These are phyloP conservation scores for Agrilus cyanescens DNA, from an alignment of 2,888 invertebrate species.

Conservation along the genomic window DNA sequence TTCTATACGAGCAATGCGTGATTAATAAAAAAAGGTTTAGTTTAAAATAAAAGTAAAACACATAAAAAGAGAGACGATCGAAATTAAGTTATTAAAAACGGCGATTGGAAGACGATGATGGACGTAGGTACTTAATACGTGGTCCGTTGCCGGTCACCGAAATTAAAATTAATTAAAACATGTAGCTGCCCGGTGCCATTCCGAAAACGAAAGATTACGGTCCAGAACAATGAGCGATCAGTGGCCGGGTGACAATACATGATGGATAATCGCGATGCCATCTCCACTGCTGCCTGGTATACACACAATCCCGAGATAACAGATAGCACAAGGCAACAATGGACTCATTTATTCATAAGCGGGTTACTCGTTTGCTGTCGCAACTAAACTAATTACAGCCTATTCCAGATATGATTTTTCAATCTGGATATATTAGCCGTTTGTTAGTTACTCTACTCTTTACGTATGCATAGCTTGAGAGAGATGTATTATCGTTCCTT, in stretches of 20 bases:
- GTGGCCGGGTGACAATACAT: constrained; percentile 36
- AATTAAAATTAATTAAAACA: constrained; percentile 34
- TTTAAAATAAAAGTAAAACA: too few species aligned
- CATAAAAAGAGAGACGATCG: too few species aligned
- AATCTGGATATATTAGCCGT: constrained; percentile 19
- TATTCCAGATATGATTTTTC: constrained; percentile 24
- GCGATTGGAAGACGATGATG: too few species aligned
- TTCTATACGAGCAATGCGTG: too few species aligned
- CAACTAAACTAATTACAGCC: constrained; percentile 31
- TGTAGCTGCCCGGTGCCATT: constrained; percentile 28
- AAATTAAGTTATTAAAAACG: too few species aligned
- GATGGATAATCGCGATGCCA: constrained; percentile 35
- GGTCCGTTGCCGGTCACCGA: constrained; percentile 22
- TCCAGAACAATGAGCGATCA: constrained; percentile 36
- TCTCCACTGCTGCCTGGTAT: constrained; percentile 28
- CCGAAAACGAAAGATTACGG: constrained; percentile 28
- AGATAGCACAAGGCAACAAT: constrained; percentile 28
- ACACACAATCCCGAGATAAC: constrained; percentile 21
- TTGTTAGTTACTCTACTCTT: constrained; percentile 11
- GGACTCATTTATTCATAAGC: constrained; percentile 36
- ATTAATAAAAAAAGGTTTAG: too few species aligned
- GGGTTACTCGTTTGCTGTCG: constrained; percentile 31
- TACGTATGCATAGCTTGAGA: constrained; percentile 11
- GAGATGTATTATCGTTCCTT: not conserved
- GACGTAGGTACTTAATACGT: too few species aligned